Evolutionary conservation across 2,113 vertebrate species (phyloP), one percentile per base, ranked within the genome.

Genomic region (Alouatta palliata): DNA sequence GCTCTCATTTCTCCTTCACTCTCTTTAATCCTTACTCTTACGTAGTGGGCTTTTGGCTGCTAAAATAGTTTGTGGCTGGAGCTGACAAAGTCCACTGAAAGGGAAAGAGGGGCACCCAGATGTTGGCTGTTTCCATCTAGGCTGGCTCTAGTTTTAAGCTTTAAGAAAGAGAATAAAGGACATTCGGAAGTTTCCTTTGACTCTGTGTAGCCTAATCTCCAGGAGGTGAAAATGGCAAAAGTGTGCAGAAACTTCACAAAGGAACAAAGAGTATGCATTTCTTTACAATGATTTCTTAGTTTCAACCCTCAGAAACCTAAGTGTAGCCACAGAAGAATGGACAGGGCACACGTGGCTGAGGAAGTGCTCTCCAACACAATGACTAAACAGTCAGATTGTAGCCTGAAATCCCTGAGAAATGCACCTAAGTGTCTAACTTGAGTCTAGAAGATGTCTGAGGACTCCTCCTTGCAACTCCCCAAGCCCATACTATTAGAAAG

Each of bases 161-260:
- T 93, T 71, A 93, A 14, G 11, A 84, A 75, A 89, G 13, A n/a
- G 94, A 89, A 82, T 58, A 82, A 54, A 93, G 58, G 64, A 76
- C 54, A 91, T 52, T n/a, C 68, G 68, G 27, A 81, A 23, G 1
- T 58, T 68, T 79, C 52, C 17, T 83, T 77, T 77, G 79, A 71
- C n/a, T 70, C 30, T 56, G 9, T 66, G 61, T 40, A 87, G n/a
- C 37, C 21, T 77, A 83, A 92, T 45, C 54, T 87, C 52, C 61
- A 93, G 16, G 8, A 30, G 10, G 56, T 19, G 35, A 58, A 76
- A 75, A 47, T 71, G 40, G 61, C 6, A 85, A 88, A 47, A 27
- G 0, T 17, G 19, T 19, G 49, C 12, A 84, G 47, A 82, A 61
- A 43, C 40, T 64, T 73, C 43, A 25, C 6, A 45, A 1, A 56